Evolutionary conservation across 2,888 invertebrate species (phyloP).

Genomic region (Cremastinae sp.): DNA sequence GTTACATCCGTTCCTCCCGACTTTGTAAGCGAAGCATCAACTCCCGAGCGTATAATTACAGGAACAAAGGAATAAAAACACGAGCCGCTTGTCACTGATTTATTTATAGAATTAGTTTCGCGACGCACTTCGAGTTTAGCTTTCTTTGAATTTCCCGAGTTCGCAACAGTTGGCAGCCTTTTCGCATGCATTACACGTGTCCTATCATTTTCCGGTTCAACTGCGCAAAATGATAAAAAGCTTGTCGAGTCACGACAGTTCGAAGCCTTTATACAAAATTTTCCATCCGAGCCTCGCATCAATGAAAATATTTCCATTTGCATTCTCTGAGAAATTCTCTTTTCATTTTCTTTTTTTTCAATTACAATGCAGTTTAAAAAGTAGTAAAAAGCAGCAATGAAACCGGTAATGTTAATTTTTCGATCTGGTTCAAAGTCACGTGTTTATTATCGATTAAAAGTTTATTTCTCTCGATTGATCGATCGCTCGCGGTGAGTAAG

Average conservation of each 20-base stretch:
- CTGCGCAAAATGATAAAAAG: slow-evolving; percentile 51
- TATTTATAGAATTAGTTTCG: slow-evolving; percentile 53
- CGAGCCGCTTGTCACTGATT: slow-evolving; percentile 46
- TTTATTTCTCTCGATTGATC: slow-evolving; percentile 26
- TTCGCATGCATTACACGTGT: slow-evolving; percentile 4
- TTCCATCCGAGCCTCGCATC: no score
- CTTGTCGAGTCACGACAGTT: background rate
- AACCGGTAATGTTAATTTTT: slow-evolving; percentile 27
- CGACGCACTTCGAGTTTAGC: slow-evolving; percentile 6
- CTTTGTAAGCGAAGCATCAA: background rate
- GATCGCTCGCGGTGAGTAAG: slow-evolving; percentile 2
- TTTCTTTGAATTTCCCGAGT: slow-evolving; percentile 45
- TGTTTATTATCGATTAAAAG: slow-evolving; percentile 5
- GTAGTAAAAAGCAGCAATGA: no score
- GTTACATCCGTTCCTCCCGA: slow-evolving; percentile 20
- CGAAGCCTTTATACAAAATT: slow-evolving; percentile 15
- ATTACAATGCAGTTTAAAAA: no score
- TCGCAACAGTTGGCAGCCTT: slow-evolving; percentile 34
- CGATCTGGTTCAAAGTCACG: background rate
- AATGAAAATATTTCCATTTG: background rate
- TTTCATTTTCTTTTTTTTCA: background rate
- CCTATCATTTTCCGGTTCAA: slow-evolving; percentile 37
- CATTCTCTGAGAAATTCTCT: background rate
- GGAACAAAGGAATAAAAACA: slow-evolving; percentile 32
- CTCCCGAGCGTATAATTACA: background rate